phyloP scores from a whole-genome alignment of 2,797 vertebrate genomes.

The Poecile montanus region DNA sequence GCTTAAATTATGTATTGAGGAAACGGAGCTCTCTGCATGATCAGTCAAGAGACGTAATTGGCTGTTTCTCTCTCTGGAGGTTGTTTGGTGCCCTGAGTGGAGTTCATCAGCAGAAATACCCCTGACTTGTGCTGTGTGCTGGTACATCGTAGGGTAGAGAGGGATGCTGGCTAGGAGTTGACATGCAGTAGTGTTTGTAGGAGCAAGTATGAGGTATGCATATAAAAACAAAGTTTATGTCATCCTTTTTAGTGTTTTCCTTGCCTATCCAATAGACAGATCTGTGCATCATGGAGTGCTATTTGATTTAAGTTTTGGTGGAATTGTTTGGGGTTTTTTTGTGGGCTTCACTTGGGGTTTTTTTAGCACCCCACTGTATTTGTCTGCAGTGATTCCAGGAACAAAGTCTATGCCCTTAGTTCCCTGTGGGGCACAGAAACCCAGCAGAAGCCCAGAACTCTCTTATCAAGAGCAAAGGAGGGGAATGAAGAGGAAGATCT shows the following conservation, averaged over 20 bases:
- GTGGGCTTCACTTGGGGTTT: not conserved
- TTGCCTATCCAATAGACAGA: not conserved
- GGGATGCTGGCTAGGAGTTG: not conserved
- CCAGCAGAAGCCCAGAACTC: not conserved
- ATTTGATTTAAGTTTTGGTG: slow-evolving; percentile 35
- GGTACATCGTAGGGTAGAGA: not conserved
- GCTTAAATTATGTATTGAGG: not conserved
- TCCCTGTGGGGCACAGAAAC: slow-evolving; percentile 37
- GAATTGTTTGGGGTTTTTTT: not conserved
- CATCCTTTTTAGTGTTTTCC: not conserved
- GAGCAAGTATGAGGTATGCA: not conserved
- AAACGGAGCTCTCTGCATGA: not conserved
- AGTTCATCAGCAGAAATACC: not conserved
- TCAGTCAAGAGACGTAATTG: not conserved
- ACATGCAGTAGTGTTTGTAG: not conserved
- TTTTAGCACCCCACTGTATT: slow-evolving; percentile 21
- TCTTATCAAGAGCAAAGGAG: not conserved
- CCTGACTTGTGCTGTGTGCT: not conserved
- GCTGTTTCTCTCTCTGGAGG: not conserved
- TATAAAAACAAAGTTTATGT: slow-evolving; percentile 27
- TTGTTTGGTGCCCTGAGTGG: not conserved
- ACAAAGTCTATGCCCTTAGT: slow-evolving; percentile 30
- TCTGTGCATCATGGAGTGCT: not conserved
- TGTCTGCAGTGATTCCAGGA: slow-evolving; percentile 43
- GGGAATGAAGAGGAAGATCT: not conserved